phyloP scores from a whole-genome alignment of 2,888 invertebrate genomes.

The Drosophila merina region DNA sequence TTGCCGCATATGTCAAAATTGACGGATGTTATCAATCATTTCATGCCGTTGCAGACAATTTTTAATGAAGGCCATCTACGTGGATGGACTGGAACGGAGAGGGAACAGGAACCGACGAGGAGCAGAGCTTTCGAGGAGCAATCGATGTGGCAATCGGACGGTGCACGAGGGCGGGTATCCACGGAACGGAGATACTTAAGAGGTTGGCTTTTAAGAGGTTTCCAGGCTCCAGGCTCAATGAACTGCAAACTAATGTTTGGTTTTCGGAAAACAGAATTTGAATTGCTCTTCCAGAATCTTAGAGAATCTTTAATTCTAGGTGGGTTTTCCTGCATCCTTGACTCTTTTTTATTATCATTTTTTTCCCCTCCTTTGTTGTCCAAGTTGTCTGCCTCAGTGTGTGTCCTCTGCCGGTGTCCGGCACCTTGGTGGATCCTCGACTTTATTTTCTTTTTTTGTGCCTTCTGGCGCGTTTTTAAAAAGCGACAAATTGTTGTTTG shows the following conservation, averaged over 20 bases:
- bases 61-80: slow-evolving; percentile 78
- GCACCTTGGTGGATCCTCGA: slow-evolving; percentile 57
- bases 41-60: slow-evolving; percentile 77
- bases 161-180: slow-evolving; percentile 3
- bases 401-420: slow-evolving; percentile 39
- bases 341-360: not conserved
- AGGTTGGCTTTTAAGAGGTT: not conserved
- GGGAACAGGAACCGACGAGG: slow-evolving; percentile 10
- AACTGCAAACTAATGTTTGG: slow-evolving; percentile 25
- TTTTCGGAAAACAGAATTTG: too few relatives aligned
- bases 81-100: slow-evolving; percentile 52
- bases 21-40: slow-evolving; percentile 80
- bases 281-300: too few relatives aligned
- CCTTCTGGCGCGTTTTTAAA: slow-evolving; percentile 75
- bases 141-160: not conserved
- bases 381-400: slow-evolving; percentile 22
- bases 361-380: not conserved
- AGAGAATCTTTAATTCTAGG: not conserved
- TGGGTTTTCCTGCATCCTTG: not conserved
- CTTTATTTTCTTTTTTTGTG: slow-evolving; percentile 53
- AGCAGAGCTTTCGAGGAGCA: slow-evolving; percentile 4
- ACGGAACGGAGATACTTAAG: slow-evolving; percentile 1
- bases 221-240: slow-evolving; percentile 39
- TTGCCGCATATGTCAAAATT: slow-evolving; percentile 78
- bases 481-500: slow-evolving; percentile 77